Evolutionary conservation across 2,888 invertebrate species (phyloP).

Genomic region (Calameuta filiformis): DNA sequence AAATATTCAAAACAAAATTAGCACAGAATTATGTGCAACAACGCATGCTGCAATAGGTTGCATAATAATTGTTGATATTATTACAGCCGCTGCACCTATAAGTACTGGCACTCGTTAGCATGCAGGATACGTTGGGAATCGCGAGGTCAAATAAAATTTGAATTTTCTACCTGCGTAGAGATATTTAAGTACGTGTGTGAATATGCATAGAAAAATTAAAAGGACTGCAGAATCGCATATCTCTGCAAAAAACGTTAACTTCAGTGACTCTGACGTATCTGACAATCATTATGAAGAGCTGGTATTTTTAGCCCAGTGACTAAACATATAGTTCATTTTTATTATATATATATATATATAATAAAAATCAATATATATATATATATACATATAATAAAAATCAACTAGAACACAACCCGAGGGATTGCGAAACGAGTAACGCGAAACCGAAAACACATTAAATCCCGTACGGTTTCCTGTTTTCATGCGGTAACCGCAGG

Average conservation of each 20-base stretch:
- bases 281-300: background rate
- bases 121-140: background rate
- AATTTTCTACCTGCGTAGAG: background rate
- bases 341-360: background rate
- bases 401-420: background rate
- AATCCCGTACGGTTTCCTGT: background rate
- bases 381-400: background rate
- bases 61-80: background rate
- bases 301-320: background rate
- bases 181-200: background rate
- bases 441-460: background rate
- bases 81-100: background rate
- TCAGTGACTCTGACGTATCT: background rate
- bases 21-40: background rate
- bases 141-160: background rate
- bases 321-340: too few species aligned
- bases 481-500: background rate
- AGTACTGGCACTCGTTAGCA: background rate
- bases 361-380: background rate
- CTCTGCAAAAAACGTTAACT: background rate
- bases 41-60: background rate
- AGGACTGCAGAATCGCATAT: background rate
- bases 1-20: background rate
- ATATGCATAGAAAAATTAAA: background rate
- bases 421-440: background rate